These are phyloP conservation scores for Priapulus caudatus DNA, from an alignment of 2,888 invertebrate genomes.

Conservation along the genomic window DNA sequence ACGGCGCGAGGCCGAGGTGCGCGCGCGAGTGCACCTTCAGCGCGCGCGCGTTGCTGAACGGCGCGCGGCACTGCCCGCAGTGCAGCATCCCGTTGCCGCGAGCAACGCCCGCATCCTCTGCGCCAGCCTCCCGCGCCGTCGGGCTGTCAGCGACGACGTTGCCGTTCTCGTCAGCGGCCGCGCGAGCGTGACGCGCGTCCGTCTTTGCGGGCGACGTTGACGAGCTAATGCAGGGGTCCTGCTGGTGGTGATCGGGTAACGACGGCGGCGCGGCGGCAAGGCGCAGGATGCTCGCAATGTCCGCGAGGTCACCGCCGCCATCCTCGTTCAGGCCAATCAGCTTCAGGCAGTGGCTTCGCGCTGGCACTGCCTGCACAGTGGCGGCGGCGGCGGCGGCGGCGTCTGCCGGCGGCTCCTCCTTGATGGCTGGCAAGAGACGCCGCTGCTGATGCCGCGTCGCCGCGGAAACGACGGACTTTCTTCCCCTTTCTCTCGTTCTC, in stretches of 20 bases:
- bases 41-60: constrained; percentile 75
- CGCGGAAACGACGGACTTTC: background rate
- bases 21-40: constrained; percentile 65
- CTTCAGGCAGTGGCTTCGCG: constrained; percentile 24
- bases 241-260: background rate
- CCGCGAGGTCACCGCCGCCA: constrained; percentile 58
- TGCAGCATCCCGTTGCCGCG: constrained; percentile 69
- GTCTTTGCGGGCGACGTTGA: background rate
- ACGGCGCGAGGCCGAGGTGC: constrained; percentile 64
- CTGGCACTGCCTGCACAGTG: constrained; percentile 9
- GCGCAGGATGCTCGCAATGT: constrained; percentile 68
- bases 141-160: background rate
- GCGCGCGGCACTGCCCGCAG: constrained; percentile 71
- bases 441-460: no score
- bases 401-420: constrained; percentile 37
- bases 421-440: no score
- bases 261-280: constrained; percentile 48
- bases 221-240: background rate
- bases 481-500: constrained; percentile 36
- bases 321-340: constrained; percentile 29
- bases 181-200: no score
- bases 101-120: background rate
- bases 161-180: no score
- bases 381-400: constrained; percentile 5
- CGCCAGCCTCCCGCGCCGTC: no score